Base-by-base conservation (phyloP, 2,888 invertebrate species). In the Argynnis bischoffii region DNA sequence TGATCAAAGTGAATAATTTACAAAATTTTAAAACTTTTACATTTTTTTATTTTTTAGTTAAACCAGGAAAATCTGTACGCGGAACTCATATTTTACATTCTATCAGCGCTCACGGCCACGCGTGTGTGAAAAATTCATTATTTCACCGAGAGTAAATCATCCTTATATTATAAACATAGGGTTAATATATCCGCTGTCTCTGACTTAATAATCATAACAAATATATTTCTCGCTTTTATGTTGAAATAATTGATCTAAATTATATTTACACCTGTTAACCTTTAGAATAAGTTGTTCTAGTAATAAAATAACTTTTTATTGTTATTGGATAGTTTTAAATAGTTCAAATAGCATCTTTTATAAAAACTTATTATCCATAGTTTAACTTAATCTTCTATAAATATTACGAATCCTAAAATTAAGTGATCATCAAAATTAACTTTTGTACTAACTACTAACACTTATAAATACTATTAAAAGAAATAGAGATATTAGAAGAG, bases 81-180 rank as follows among this genome's bases (percentile, higher is more conserved):
- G 74, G 76, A 77, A 77, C 72, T 73, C 67, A 72, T 73, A 75
- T 73, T 72, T 75, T 64, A 71, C 67, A 55, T 64, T 71, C 69
- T 73, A 72, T 73, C 69, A 65, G 59, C 71, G 63, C 69, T 73
- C 76, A 73, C 63, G 64, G 61, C 56, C 53, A 50, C 64, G 59
- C 35, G 21, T 63, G 68, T 63, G 64, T 50, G 66, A 66, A 72
- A 72, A 70, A 74, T 73, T 75, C 71, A 72, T 72, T 73, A 74
- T 75, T 72, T 70, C 69, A 71, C 67, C 67, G 69, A 63, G 64
- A 74, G 72, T 77, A 79, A 75, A 78, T 79, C 74, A 76, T 74
- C 35, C 64, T 69, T 72, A 72, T 74, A 77, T 72, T 72, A 75
- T 74, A 77, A 77, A 76, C 74, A 75, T 69, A 66, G 66, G 64